Conservation (phyloP, 2,113 vertebrate genomes). For the Lophotis ruficrista region DNA sequence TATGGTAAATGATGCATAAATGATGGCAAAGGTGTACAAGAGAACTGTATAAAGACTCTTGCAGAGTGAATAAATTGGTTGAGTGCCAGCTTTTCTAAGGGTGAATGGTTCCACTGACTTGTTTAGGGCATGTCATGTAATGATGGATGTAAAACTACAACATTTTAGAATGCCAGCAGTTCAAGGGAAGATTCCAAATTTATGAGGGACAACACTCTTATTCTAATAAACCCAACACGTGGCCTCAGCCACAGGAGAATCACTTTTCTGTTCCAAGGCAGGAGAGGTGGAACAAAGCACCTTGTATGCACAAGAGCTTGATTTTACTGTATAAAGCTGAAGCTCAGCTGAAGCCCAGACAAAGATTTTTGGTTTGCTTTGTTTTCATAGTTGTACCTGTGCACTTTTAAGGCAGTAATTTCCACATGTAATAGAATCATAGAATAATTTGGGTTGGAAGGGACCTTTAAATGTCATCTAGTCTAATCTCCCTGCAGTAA, state of each 20-base stretch:
- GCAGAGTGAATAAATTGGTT: conserved; percentile 52
- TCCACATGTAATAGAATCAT: not conserved
- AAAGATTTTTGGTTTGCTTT: not conserved
- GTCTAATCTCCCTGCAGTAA: no score
- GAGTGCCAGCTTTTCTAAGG: conserved; percentile 63
- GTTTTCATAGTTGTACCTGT: not conserved
- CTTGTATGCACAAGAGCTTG: not conserved
- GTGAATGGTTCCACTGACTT: conserved; percentile 61
- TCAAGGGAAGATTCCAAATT: conserved; percentile 48
- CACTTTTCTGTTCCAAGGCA: conserved; percentile 20
- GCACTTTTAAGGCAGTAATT: not conserved
- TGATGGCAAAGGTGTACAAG: conserved; percentile 65
- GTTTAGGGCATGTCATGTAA: conserved; percentile 30
- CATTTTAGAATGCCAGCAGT: conserved; percentile 25
- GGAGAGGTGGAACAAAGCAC: not conserved
- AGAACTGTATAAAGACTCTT: conserved; percentile 57
- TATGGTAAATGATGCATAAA: conserved; percentile 72
- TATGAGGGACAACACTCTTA: conserved; percentile 21
- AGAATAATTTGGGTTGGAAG: no score
- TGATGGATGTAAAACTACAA: conserved; percentile 55
- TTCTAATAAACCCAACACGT: conserved; percentile 1
- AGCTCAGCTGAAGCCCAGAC: not conserved
- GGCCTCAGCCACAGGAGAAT: not conserved
- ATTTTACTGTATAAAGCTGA: not conserved
- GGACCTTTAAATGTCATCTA: no score